A percentile compares a stretch with the other conserved stretches of the same genome.
Evolutionary conservation across 2,797 vertebrate genomes (phyloP).

Genomic region (Cossypha dichroa): DNA sequence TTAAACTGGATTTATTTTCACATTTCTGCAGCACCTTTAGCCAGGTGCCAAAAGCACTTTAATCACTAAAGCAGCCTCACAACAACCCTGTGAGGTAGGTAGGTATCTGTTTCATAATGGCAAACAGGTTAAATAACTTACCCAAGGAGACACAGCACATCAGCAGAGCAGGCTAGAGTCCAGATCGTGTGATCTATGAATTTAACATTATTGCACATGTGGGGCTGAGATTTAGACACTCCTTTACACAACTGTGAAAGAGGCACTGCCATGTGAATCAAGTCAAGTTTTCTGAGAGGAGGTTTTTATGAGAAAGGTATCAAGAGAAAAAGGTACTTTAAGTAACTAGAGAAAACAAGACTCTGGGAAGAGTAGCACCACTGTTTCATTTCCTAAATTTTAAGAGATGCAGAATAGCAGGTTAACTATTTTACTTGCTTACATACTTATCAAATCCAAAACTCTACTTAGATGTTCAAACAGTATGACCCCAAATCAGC

Average conservation of each 20-base stretch:
- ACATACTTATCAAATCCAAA: neutral
- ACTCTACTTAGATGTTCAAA: neutral
- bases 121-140: constrained; percentile 50
- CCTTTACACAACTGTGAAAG: neutral
- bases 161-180: constrained; percentile 49
- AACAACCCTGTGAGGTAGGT: constrained; percentile 76
- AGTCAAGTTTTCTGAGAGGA: neutral
- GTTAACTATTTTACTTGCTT: neutral
- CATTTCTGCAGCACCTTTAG: neutral
- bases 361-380: neutral
- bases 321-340: neutral
- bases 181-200: neutral
- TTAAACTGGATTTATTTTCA: constrained; percentile 27
- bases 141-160: constrained; percentile 27
- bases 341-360: neutral
- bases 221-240: neutral
- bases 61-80: constrained; percentile 59
- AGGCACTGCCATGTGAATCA: neutral
- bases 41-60: constrained; percentile 20
- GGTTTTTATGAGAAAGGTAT: neutral
- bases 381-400: neutral
- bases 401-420: neutral
- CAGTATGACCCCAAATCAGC: neutral
- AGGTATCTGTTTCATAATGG: neutral
- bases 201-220: neutral